A percentile compares a stretch with the other conserved stretches of the same genome.
These are phyloP conservation scores for Neoitamus cyanurus DNA, from an alignment of 2,888 invertebrate genomes.

Conservation along the genomic window DNA sequence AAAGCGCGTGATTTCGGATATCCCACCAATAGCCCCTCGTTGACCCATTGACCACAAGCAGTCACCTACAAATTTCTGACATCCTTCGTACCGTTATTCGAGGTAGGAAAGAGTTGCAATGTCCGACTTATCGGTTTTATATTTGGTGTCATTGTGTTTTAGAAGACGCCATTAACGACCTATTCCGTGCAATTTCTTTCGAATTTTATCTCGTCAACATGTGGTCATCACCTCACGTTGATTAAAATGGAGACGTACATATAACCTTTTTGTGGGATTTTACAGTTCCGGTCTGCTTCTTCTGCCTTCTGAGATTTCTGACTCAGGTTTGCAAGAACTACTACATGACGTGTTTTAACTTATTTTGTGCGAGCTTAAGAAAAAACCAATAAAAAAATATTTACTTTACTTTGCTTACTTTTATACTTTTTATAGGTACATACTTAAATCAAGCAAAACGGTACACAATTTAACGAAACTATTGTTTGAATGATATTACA, in stretches of 20 bases:
- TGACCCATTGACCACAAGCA: constrained; percentile 36
- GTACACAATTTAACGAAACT: no score
- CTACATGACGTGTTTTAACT: not conserved
- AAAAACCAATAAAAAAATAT: not conserved
- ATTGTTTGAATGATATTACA: no score
- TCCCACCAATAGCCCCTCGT: not conserved
- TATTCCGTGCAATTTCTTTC: not conserved
- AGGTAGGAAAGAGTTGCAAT: constrained; percentile 7
- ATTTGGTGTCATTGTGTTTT: not conserved
- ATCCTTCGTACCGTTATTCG: constrained; percentile 35
- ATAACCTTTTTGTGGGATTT: not conserved
- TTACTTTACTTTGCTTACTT: not conserved
- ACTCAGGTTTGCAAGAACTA: not conserved
- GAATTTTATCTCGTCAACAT: constrained; percentile 1
- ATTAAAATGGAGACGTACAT: not conserved
- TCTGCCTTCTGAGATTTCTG: not conserved
- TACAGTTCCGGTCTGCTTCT: not conserved
- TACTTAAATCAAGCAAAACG: no score
- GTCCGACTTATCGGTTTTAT: constrained; percentile 3
- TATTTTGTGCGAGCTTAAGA: not conserved
- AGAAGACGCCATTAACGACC: not conserved
- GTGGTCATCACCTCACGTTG: not conserved
- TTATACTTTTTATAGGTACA: no score
- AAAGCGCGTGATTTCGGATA: no score
- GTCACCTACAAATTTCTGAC: constrained; percentile 13